phyloP scores from a whole-genome alignment of 2,797 vertebrate species.

The Cryptoprocta ferox region DNA sequence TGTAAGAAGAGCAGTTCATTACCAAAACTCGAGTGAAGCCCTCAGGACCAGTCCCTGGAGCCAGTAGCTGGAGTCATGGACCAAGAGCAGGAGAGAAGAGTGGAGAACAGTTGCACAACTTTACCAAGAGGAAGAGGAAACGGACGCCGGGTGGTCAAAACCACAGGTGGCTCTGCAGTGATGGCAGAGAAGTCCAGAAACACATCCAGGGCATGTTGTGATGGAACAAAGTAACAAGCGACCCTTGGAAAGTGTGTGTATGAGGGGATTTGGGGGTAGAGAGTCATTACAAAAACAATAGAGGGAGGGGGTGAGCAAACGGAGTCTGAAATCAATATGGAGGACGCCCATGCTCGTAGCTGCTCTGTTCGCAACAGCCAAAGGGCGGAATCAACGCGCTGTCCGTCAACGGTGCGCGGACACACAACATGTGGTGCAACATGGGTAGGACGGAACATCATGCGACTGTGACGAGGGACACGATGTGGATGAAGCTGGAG shows the following conservation, averaged over 20 bases:
- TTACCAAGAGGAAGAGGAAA: background rate
- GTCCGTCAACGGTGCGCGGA: background rate
- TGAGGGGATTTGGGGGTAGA: fast-evolving
- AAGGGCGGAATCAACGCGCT: background rate
- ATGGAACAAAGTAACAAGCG: background rate
- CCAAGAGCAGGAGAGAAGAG: background rate
- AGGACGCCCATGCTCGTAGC: background rate
- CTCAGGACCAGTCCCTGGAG: background rate
- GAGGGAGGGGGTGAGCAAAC: background rate
- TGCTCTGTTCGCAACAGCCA: background rate
- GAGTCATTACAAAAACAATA: background rate
- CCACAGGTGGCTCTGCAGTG: background rate
- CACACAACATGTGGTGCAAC: background rate
- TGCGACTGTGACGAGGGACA: background rate
- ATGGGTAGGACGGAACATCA: background rate
- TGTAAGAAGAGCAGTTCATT: background rate
- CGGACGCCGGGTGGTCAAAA: background rate
- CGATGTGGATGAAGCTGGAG: background rate
- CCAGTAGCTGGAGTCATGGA: background rate
- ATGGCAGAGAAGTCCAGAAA: background rate
- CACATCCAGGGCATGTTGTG: background rate
- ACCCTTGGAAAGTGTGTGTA: background rate
- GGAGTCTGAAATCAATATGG: background rate
- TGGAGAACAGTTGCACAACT: background rate
- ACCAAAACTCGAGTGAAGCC: background rate